Percentiles rank a stretch among this genome's conserved stretches.
Conservation (phyloP, 2,797 vertebrate genomes). For the Chaenodraco wilsoni region DNA sequence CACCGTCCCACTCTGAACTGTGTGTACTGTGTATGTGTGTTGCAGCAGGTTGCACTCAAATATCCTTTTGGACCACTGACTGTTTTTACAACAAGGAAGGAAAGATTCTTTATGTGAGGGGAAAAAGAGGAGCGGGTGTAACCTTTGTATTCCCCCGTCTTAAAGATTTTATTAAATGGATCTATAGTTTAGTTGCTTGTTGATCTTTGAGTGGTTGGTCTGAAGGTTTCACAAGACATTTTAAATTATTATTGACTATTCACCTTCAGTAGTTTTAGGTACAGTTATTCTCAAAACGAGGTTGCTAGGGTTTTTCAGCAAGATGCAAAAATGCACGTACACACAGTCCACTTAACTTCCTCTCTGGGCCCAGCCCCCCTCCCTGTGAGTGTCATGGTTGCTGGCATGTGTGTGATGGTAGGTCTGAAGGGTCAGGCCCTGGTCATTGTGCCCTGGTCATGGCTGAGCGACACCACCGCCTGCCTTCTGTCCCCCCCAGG, state of each 20-base stretch:
- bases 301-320: background rate
- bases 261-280: background rate
- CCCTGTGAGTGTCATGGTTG: conserved; percentile 69
- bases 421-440: conserved; percentile 79
- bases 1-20: conserved; percentile 60
- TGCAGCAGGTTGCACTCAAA: conserved; percentile 45
- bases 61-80: conserved; percentile 40
- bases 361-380: conserved; percentile 42
- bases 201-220: conserved; percentile 4
- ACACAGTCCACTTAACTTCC: conserved; percentile 62
- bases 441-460: conserved; percentile 83
- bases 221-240: background rate
- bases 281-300: background rate
- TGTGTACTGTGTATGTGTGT: conserved; percentile 37
- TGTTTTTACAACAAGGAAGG: conserved; percentile 36
- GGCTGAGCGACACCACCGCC: conserved; percentile 83
- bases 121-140: conserved; percentile 22
- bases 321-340: conserved; percentile 21
- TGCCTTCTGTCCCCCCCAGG: conserved; percentile 83
- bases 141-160: conserved; percentile 1
- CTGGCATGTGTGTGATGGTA: conserved; percentile 75
- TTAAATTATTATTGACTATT: conserved; percentile 5
- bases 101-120: conserved; percentile 6
- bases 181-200: conserved; percentile 1
- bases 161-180: conserved; percentile 8